A percentile compares a stretch with the other conserved stretches of the same genome.
phyloP scores from a whole-genome alignment of 2,888 invertebrate genomes.

The Timandra comae region DNA sequence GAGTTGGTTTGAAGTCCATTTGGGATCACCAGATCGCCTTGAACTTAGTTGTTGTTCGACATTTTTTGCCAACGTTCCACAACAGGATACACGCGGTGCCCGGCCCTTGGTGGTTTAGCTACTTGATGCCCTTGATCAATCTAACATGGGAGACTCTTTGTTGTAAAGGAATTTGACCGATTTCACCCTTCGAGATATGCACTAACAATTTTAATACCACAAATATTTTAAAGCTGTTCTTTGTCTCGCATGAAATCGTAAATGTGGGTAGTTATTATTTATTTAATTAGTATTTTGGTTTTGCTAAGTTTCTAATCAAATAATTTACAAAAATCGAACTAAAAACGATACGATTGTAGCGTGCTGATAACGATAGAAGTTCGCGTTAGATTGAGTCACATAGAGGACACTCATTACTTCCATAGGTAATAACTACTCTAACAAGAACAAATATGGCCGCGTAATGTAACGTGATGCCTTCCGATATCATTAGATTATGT shows the following conservation, averaged over 20 bases:
- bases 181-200: slow-evolving; percentile 15
- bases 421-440: slow-evolving; percentile 43
- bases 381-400: slow-evolving; percentile 37
- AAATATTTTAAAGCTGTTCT: too few species aligned
- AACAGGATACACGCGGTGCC: slow-evolving; percentile 59
- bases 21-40: slow-evolving; percentile 68
- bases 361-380: slow-evolving; percentile 30
- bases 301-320: slow-evolving; percentile 14
- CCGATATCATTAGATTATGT: slow-evolving; percentile 19
- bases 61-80: slow-evolving; percentile 63
- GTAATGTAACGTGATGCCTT: slow-evolving; percentile 31
- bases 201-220: too few species aligned
- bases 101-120: slow-evolving; percentile 53
- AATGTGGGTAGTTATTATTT: neutral
- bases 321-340: slow-evolving; percentile 20
- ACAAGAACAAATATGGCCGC: slow-evolving; percentile 56
- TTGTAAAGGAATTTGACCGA: slow-evolving; percentile 24
- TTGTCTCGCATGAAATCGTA: neutral
- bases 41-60: slow-evolving; percentile 63
- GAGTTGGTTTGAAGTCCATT: slow-evolving; percentile 29
- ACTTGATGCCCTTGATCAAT: slow-evolving; percentile 59
- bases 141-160: slow-evolving; percentile 30
- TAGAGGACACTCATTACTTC: slow-evolving; percentile 38
- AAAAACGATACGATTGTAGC: slow-evolving; percentile 25
- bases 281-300: neutral